These are phyloP conservation scores for Meloidogyne exigua DNA, from an alignment of 1,140 invertebrate genomes.

Conservation along the genomic window DNA sequence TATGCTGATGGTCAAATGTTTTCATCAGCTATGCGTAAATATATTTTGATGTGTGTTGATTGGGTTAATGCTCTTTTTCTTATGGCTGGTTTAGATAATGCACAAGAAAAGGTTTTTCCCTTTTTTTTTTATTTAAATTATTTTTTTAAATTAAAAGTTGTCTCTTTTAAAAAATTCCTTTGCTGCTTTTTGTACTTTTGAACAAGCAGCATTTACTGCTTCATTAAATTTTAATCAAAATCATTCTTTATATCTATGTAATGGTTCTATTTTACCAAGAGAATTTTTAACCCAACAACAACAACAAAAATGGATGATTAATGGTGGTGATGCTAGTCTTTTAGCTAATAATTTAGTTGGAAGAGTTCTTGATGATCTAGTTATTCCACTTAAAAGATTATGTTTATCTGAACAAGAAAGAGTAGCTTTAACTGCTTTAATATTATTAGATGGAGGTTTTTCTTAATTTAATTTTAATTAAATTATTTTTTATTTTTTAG, in stretches of 20 bases:
- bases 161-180: constrained; percentile 53
- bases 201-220: constrained; percentile 54
- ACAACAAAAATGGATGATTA: constrained; percentile 37
- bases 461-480: not conserved
- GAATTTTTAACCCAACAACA: constrained; percentile 44
- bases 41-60: constrained; percentile 49
- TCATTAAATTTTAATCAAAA: not conserved
- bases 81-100: constrained; percentile 39
- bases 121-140: not conserved
- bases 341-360: constrained; percentile 52
- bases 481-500: constrained; percentile 15
- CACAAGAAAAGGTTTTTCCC: constrained; percentile 50
- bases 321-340: constrained; percentile 37
- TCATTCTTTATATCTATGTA: not conserved
- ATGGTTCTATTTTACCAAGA: constrained; percentile 21
- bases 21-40: constrained; percentile 51
- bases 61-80: constrained; percentile 60
- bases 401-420: constrained; percentile 40
- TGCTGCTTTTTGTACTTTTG: constrained; percentile 55
- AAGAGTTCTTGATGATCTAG: constrained; percentile 47
- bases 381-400: constrained; percentile 42
- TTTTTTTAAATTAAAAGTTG: constrained; percentile 34
- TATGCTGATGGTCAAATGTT: constrained; percentile 43
- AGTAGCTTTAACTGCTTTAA: constrained; percentile 45
- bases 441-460: constrained; percentile 45